These are phyloP conservation scores for Sebastes glaucus DNA, from an alignment of 2,797 vertebrate genomes.

Conservation along the genomic window DNA sequence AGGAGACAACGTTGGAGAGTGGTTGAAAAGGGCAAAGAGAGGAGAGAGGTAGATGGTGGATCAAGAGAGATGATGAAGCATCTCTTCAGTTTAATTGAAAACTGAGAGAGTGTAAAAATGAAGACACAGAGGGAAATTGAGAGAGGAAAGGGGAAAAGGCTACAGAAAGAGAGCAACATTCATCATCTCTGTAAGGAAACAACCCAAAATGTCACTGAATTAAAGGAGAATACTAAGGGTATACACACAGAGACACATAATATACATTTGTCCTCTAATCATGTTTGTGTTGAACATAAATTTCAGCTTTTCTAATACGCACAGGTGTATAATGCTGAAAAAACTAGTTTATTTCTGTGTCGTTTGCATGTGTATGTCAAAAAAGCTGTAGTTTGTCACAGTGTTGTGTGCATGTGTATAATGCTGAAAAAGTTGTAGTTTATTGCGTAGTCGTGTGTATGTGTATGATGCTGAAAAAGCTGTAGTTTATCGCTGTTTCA, in stretches of 20 bases:
- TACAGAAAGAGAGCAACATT: neutral
- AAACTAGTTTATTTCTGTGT: neutral
- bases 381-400: too few species aligned
- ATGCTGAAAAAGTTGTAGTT: too few species aligned
- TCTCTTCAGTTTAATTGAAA: constrained; percentile 45
- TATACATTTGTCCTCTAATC: constrained; percentile 45
- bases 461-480: neutral
- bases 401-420: too few species aligned
- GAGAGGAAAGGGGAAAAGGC: neutral
- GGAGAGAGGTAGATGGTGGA: neutral
- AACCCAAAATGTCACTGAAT: neutral
- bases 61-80: constrained; percentile 22
- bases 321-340: neutral
- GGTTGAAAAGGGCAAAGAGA: neutral
- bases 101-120: neutral
- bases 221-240: constrained; percentile 42
- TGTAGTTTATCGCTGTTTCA: neutral
- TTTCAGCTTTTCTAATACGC: neutral
- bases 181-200: neutral
- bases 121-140: neutral
- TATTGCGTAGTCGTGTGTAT: neutral
- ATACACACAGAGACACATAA: neutral
- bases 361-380: too few species aligned
- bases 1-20: neutral
- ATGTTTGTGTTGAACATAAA: constrained; percentile 27